Conservation (phyloP, 2,888 invertebrate genomes). For the Autographa pulchrina region DNA sequence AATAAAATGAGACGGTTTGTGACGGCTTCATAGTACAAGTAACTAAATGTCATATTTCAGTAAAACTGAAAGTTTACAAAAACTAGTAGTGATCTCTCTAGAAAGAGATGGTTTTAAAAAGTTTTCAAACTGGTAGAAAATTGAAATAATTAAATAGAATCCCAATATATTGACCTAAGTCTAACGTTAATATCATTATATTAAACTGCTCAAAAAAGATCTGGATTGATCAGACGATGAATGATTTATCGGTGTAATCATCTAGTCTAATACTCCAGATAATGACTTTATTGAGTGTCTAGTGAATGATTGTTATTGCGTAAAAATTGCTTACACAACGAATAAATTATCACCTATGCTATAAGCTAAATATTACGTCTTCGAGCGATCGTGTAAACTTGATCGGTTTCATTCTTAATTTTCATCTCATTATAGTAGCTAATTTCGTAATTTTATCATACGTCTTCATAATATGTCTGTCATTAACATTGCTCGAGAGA, state of each 20-base stretch:
- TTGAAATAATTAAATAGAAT: no score
- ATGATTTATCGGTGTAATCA: background rate
- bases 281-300: background rate
- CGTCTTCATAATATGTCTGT: slow-evolving; percentile 62
- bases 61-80: background rate
- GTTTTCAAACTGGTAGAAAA: no score
- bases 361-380: slow-evolving; percentile 6
- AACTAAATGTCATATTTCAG: background rate
- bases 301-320: slow-evolving; percentile 8
- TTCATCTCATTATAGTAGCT: slow-evolving; percentile 30
- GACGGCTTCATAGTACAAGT: background rate
- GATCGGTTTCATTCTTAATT: slow-evolving; percentile 34
- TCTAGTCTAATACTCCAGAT: background rate
- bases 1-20: background rate
- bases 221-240: background rate
- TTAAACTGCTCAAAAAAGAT: background rate
- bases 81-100: background rate
- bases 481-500: slow-evolving; percentile 72
- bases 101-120: background rate
- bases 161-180: no score
- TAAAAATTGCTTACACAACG: background rate
- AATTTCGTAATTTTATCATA: slow-evolving; percentile 61
- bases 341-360: slow-evolving; percentile 20
- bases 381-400: slow-evolving; percentile 21
- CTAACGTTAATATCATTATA: background rate